These are phyloP conservation scores for Puntigrus tetrazona DNA, from an alignment of 2,113 vertebrate genomes.

Conservation along the genomic window DNA sequence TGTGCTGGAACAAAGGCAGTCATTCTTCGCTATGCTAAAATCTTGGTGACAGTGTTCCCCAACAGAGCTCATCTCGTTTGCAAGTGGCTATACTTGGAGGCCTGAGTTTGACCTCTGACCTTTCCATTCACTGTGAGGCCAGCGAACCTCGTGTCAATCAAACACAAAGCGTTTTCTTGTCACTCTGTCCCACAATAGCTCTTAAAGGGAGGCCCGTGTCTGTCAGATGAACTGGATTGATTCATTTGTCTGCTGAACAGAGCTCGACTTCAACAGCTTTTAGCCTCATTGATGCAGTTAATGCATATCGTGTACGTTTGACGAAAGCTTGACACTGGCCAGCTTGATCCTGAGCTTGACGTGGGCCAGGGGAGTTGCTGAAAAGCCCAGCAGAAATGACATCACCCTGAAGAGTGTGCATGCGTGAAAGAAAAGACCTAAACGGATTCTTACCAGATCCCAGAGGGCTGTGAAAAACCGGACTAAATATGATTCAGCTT, in stretches of 20 bases:
- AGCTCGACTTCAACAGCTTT: conserved; percentile 47
- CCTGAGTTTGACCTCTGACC: conserved; percentile 51
- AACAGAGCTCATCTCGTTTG: conserved; percentile 51
- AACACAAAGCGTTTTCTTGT: conserved; percentile 44
- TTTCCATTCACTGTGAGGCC: conserved; percentile 52
- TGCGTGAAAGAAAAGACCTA: conserved; percentile 42
- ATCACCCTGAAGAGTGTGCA: conserved; percentile 45
- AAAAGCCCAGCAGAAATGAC: conserved; percentile 53
- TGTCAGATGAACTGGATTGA: conserved; percentile 51
- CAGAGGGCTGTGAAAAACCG: conserved; percentile 42
- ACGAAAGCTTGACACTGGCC: conserved; percentile 47
- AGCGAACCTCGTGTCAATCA: conserved; percentile 51
- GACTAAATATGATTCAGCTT: neutral
- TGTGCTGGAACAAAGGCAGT: conserved; percentile 50
- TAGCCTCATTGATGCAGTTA: conserved; percentile 53
- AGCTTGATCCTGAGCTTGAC: conserved; percentile 27
- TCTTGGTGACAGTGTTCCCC: conserved; percentile 39
- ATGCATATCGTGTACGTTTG: conserved; percentile 47
- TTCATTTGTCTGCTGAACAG: conserved; percentile 37
- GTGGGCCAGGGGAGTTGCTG: conserved; percentile 42
- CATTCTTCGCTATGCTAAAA: conserved; percentile 51
- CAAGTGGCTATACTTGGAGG: conserved; percentile 56
- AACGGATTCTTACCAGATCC: conserved; percentile 51
- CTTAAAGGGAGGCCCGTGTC: conserved; percentile 43
- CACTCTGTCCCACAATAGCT: conserved; percentile 34